Base-by-base conservation (phyloP, 2,888 invertebrate genomes). In the Drosophila hamatofila region DNA sequence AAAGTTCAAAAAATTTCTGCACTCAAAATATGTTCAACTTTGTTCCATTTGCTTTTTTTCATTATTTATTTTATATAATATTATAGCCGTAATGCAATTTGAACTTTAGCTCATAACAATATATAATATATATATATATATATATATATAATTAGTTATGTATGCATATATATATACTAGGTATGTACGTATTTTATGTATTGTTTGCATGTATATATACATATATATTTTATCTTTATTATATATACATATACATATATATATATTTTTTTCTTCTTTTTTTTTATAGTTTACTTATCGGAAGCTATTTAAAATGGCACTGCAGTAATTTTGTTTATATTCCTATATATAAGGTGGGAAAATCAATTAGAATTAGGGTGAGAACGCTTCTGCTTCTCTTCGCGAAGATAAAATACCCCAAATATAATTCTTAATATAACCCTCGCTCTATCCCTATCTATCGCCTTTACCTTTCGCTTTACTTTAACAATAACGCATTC, bases 251-350 rank as follows among this genome's bases (percentile, higher is more conserved):
- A 41, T 41, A 21, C n/a, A 54, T 57, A n/a, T 49, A 18, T 74
- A 39, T 74, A 41, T 61, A 6, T 44, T 44, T 12, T 42, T 14
- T 14, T 44, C 23, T 12, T 42, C 7, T 14, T 25, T 48, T 27
- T 3, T n/a, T 72, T 56, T 37, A 57, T 71, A 55, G 62, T 57
- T 79, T 83, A 81, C 89, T 88, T 88, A 83, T 87, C 80, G 91
- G 91, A 91, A 90, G 91, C 91, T 91, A 89, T 88, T 89, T 89
- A 90, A 91, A 91, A 91, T 91, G 91, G 91, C 91, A 91, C 91
- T 91, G 91, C 91, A 91, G 91, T 91, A 89, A 90, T 83, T 81
- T 85, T 87, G 73, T 83, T 81, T 83, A 83, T 88, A 88, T 86
- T 90, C 84, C 87, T 85, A 87, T 87, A 87, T 87, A 83, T 90